phyloP scores from a whole-genome alignment of 35 echinoderm and acorn worm species.

The Lytechinus variegatus region DNA sequence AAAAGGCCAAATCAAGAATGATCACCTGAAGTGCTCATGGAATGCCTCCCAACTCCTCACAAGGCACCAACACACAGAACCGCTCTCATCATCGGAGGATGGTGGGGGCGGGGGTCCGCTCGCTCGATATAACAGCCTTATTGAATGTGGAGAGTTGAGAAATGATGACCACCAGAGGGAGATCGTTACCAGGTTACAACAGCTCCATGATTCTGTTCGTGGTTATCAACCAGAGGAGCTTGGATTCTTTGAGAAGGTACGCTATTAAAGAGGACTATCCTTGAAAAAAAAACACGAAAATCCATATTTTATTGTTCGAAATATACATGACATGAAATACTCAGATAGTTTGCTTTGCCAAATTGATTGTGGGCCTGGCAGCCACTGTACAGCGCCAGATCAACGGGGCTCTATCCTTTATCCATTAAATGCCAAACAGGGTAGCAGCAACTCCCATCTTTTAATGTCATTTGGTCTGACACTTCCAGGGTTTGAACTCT shows the following conservation, averaged over 20 bases:
- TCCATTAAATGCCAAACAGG: too few relatives aligned
- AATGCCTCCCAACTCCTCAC: neutral
- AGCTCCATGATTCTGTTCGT: slow-evolving; percentile 69
- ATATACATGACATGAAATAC: too few relatives aligned
- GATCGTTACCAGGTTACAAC: slow-evolving; percentile 69
- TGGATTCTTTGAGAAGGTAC: slow-evolving; percentile 79
- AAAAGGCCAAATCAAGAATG: neutral
- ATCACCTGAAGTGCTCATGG: neutral
- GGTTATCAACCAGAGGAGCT: slow-evolving; percentile 77
- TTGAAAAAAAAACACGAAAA: too few relatives aligned
- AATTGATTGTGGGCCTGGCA: too few relatives aligned
- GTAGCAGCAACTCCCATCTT: too few relatives aligned
- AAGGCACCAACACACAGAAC: slow-evolving; percentile 36
- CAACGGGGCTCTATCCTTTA: too few relatives aligned
- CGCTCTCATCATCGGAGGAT: neutral
- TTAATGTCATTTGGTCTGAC: too few relatives aligned
- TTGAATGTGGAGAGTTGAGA: slow-evolving; percentile 58
- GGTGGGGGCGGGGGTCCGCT: slow-evolving; percentile 51
- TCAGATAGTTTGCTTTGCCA: too few relatives aligned
- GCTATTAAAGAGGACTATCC: neutral
- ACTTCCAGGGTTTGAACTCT: too few relatives aligned
- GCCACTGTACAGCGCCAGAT: too few relatives aligned
- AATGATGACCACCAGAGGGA: slow-evolving; percentile 74
- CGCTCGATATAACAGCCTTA: slow-evolving; percentile 57
- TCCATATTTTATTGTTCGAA: too few relatives aligned